Evolutionary conservation across 1,140 invertebrate species (phyloP).

Genomic region (Drosophila pectinifera): DNA sequence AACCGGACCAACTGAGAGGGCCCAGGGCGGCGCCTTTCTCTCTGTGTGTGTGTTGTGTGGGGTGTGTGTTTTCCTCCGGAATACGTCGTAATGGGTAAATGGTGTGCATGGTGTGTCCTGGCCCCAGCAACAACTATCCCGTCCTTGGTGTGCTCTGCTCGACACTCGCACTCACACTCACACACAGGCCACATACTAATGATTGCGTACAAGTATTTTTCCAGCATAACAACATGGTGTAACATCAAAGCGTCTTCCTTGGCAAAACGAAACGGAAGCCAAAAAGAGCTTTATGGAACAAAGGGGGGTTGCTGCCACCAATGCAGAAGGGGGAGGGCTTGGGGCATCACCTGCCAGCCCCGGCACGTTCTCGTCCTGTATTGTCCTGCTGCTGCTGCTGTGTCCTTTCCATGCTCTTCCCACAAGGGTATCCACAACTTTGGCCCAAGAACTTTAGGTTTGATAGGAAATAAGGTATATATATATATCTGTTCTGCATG

Average conservation of each 20-base stretch:
- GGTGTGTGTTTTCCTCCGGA: slow-evolving; percentile 12
- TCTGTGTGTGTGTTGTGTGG: no score
- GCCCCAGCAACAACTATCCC: slow-evolving; percentile 14
- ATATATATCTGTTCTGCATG: background rate
- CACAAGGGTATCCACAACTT: background rate
- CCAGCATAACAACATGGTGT: slow-evolving; percentile 78
- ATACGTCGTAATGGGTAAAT: slow-evolving; percentile 22
- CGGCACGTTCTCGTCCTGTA: slow-evolving; percentile 13
- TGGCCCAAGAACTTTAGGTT: background rate
- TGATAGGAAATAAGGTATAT: background rate
- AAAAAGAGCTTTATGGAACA: slow-evolving; percentile 42
- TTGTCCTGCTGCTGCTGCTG: slow-evolving; percentile 13
- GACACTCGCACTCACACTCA: background rate
- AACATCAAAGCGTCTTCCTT: slow-evolving; percentile 63
- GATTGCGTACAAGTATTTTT: slow-evolving; percentile 70
- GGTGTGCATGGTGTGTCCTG: slow-evolving; percentile 15
- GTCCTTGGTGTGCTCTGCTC: slow-evolving; percentile 14
- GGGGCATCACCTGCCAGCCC: slow-evolving; percentile 1
- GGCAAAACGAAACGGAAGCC: slow-evolving; percentile 63
- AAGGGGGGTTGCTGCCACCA: background rate
- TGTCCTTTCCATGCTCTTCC: slow-evolving; percentile 1
- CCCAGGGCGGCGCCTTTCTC: slow-evolving; percentile 2
- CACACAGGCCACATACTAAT: slow-evolving; percentile 37
- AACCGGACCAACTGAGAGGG: slow-evolving; percentile 13
- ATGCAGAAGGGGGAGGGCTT: background rate